Base-by-base conservation (phyloP, 2,797 vertebrate species). In the Schizopygopsis malacanthus region DNA sequence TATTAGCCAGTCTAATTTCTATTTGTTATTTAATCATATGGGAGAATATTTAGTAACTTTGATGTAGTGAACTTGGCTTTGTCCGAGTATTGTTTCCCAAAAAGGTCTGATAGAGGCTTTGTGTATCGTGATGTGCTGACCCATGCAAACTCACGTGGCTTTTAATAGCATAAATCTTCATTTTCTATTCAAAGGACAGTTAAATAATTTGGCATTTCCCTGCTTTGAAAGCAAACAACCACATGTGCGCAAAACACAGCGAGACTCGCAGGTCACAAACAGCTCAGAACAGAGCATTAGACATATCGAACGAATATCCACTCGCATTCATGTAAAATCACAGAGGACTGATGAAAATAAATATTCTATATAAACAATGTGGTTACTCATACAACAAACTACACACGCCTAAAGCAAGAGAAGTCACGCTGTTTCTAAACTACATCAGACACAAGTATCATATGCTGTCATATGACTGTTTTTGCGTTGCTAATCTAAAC, bases 141-240 rank as follows among this genome's bases (percentile, higher is more conserved):
- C 73, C 81, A 83, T 78, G 71, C 80, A 89, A 33, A 65, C 71
- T 41, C 28, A 16, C 25, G 54, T 67, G n/a, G 73, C 1, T 18
- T 47, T 83, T 85, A 83, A 85, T 85, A 83, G 63, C 70, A 56
- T 65, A 65, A 41, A 70, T 81, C 83, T 85, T 72, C 13, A 83
- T 87, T 85, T 87, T 85, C 75, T 33, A 76, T 85, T 85, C 50
- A 89, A 83, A 85, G 39, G 41, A 77, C 43, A 82, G 15, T 73
- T 50, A 81, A 65, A 59, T 63, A 78, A 65, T 81, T 50, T 81
- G 76, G 75, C 20, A 80, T 87, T 87, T 87, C 76, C 77, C 63
- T 65, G 70, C 65, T 77, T 33, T 63, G 43, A 45, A 47, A 45
- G 71, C 43, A 47, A 45, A 73, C 71, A 70, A 18, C 67, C 67